Evolutionary conservation across 2,113 vertebrate species (phyloP).

Genomic region (Vicugna pacos): DNA sequence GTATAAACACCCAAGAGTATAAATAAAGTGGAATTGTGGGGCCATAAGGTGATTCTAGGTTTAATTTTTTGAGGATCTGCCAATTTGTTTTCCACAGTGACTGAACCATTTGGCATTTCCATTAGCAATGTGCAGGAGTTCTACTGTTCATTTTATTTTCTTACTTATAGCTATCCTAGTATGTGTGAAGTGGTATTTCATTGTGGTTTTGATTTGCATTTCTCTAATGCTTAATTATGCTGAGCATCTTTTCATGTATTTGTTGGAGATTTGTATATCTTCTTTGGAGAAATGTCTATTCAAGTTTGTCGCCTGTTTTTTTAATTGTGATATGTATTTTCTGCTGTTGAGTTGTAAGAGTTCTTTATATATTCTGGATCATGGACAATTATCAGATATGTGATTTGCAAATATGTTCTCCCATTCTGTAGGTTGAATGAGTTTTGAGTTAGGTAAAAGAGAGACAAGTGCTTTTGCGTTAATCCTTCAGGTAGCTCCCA

Average conservation of each 20-base stretch:
- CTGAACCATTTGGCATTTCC: not conserved
- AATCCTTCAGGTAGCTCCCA: not conserved
- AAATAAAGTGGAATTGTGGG: not conserved
- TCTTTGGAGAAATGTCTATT: not conserved
- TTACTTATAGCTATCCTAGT: not conserved
- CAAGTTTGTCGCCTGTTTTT: not conserved
- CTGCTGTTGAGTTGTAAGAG: not conserved
- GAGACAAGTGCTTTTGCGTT: not conserved
- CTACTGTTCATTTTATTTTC: not conserved
- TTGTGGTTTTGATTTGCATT: not conserved
- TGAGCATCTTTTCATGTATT: not conserved
- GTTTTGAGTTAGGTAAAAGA: not conserved
- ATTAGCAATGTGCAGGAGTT: not conserved
- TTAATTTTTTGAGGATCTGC: not conserved
- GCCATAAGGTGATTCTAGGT: not conserved
- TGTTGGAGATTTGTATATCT: not conserved
- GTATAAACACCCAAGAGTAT: not conserved
- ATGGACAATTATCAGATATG: not conserved
- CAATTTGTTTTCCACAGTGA: not conserved
- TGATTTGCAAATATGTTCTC: not conserved
- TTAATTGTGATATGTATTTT: not conserved
- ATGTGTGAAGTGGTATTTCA: not conserved
- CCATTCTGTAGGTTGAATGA: not conserved
- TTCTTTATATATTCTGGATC: not conserved
- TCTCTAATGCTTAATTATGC: not conserved